Percentiles rank a stretch among this genome's conserved stretches.
These are phyloP conservation scores for Crenuchus spilurus DNA, from an alignment of 2,797 vertebrate genomes.

Conservation along the genomic window DNA sequence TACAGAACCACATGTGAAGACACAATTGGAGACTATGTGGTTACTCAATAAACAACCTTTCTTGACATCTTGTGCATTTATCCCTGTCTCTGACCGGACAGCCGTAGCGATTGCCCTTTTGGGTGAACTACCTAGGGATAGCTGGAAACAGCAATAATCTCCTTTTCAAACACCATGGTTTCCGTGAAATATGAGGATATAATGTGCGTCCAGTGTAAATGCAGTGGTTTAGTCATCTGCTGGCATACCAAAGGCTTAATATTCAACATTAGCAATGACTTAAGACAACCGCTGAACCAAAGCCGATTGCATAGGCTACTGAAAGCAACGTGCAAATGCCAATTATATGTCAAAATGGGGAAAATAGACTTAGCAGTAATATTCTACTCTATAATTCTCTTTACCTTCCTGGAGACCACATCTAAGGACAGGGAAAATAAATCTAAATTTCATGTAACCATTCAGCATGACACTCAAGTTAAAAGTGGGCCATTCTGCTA, in stretches of 20 bases:
- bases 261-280: conserved; percentile 40
- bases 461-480: conserved; percentile 53
- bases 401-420: conserved; percentile 67
- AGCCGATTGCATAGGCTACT: conserved; percentile 47
- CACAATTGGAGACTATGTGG: no score
- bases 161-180: no score
- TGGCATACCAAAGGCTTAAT: conserved; percentile 24
- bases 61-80: no score
- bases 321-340: conserved; percentile 44
- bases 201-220: not conserved
- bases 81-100: no score
- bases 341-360: conserved; percentile 53
- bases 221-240: conserved; percentile 35
- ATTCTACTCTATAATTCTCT: conserved; percentile 64
- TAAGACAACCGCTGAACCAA: conserved; percentile 55
- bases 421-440: conserved; percentile 58
- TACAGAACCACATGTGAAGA: no score
- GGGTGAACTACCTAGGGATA: no score
- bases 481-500: conserved; percentile 52
- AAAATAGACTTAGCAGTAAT: conserved; percentile 64
- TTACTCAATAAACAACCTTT: no score
- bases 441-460: conserved; percentile 53
- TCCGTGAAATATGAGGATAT: conserved; percentile 11
- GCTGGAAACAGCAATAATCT: no score
- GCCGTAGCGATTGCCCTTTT: no score